These are phyloP conservation scores for Tiliacea citrago DNA, from an alignment of 2,888 invertebrate species.

Conservation along the genomic window DNA sequence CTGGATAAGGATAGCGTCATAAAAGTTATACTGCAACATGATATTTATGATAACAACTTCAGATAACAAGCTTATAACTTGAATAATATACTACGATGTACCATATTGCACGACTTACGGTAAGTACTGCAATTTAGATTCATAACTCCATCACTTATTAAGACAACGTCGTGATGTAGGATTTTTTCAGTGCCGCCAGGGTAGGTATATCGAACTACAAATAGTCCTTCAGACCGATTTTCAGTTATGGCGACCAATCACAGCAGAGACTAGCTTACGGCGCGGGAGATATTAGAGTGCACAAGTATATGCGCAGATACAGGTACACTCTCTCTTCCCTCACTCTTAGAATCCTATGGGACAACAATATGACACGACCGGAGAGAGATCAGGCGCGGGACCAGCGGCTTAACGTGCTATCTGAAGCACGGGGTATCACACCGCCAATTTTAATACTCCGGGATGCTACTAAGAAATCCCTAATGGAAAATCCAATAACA, in stretches of 20 bases:
- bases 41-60: conserved; percentile 24
- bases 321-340: not conserved
- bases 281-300: not conserved
- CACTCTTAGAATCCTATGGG: not conserved
- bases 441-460: not conserved
- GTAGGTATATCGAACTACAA: not conserved
- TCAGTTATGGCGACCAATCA: not conserved
- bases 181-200: not conserved
- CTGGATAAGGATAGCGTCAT: conserved; percentile 13
- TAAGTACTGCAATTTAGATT: not conserved
- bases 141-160: not conserved
- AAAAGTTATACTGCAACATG: conserved; percentile 39
- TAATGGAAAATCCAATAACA: not conserved
- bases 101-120: not conserved
- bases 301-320: not conserved
- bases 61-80: conserved; percentile 7
- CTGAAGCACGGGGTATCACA: not conserved
- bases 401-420: not conserved
- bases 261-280: not conserved
- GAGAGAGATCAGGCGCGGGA: not conserved
- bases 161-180: not conserved
- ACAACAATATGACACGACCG: not conserved
- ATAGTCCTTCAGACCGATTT: not conserved
- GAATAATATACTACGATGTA: not conserved
- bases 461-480: not conserved